A percentile compares a stretch with the other conserved stretches of the same genome.
Conservation (phyloP, 2,888 invertebrate species). For the Ophion ellenae region DNA sequence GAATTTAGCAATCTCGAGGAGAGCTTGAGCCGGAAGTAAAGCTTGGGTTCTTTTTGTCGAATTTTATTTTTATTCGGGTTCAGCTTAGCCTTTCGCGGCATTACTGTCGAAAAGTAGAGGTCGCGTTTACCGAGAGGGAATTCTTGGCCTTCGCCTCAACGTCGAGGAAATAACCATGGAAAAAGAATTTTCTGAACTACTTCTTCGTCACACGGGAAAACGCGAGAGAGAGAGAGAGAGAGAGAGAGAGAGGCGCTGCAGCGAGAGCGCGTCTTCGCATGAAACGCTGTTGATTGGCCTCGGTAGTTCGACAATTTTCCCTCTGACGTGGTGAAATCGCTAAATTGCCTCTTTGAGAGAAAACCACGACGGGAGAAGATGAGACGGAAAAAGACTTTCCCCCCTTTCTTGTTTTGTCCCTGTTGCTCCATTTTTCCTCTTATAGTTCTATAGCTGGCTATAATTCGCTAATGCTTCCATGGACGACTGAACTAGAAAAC, state of each 20-base stretch:
- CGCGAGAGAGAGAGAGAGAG: background rate
- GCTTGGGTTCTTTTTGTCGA: background rate
- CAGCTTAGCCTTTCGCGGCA: background rate
- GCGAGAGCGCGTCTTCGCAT: slow-evolving; percentile 77
- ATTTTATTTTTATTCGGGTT: background rate
- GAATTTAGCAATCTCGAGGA: background rate
- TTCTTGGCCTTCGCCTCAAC: slow-evolving; percentile 26
- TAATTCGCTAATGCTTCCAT: slow-evolving; percentile 41
- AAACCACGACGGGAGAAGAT: slow-evolving; percentile 72
- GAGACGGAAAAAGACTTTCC: slow-evolving; percentile 70
- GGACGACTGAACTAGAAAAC: background rate
- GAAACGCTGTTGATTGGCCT: slow-evolving; percentile 83
- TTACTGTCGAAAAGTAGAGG: slow-evolving; percentile 12
- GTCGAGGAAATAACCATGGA: slow-evolving; percentile 61
- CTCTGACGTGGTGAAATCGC: slow-evolving; percentile 78
- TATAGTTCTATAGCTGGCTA: slow-evolving; percentile 2
- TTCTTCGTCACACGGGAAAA: slow-evolving; percentile 31
- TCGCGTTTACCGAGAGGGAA: slow-evolving; percentile 3
- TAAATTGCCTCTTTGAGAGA: slow-evolving; percentile 83
- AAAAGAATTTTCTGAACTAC: slow-evolving; percentile 63
- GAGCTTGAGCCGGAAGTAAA: too few relatives aligned
- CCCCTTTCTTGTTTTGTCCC: slow-evolving; percentile 58
- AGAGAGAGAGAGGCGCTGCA: slow-evolving; percentile 8
- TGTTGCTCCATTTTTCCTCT: slow-evolving; percentile 40
- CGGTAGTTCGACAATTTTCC: slow-evolving; percentile 81